Evolutionary conservation across 2,888 invertebrate genomes (phyloP), one percentile per base, ranked within the genome.

Genomic region (Amphiduros pacificus): DNA sequence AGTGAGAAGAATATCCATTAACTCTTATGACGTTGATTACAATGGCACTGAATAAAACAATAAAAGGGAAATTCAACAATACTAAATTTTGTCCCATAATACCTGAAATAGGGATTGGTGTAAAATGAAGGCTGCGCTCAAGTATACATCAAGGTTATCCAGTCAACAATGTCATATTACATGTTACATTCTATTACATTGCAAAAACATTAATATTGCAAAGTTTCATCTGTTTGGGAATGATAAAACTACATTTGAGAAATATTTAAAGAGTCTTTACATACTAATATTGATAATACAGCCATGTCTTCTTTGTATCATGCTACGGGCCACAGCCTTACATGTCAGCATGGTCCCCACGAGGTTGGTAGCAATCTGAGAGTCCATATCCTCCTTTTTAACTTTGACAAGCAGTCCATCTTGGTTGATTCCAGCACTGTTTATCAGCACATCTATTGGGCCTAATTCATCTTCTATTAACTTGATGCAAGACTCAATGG

Each of bases 201-300:
- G n/a, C n/a, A n/a, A n/a, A n/a, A n/a, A n/a, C n/a, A n/a, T n/a
- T n/a, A n/a, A n/a, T n/a, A n/a, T n/a, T n/a, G n/a, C n/a, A n/a
- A n/a, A n/a, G n/a, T n/a, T n/a, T n/a, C n/a, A n/a, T n/a, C n/a
- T n/a, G n/a, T n/a, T n/a, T n/a, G n/a, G n/a, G n/a, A n/a, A n/a
- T n/a, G n/a, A n/a, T n/a, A n/a, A n/a, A n/a, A n/a, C n/a, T n/a
- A n/a, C n/a, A n/a, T n/a, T n/a, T n/a, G n/a, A n/a, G n/a, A n/a
- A n/a, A n/a, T n/a, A n/a, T n/a, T n/a, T n/a, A n/a, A n/a, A n/a
- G n/a, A n/a, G n/a, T n/a, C n/a, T n/a, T n/a, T n/a, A n/a, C 27
- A 3, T 52, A 51, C 61, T 57, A 31, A 61, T 57, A 20, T 61
- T 61, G 3, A 61, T 52, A 24, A 61, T 61, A 48, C 56, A 61